phyloP scores from a whole-genome alignment of 2,797 vertebrate genomes.

The Aeoliscus strigatus region DNA sequence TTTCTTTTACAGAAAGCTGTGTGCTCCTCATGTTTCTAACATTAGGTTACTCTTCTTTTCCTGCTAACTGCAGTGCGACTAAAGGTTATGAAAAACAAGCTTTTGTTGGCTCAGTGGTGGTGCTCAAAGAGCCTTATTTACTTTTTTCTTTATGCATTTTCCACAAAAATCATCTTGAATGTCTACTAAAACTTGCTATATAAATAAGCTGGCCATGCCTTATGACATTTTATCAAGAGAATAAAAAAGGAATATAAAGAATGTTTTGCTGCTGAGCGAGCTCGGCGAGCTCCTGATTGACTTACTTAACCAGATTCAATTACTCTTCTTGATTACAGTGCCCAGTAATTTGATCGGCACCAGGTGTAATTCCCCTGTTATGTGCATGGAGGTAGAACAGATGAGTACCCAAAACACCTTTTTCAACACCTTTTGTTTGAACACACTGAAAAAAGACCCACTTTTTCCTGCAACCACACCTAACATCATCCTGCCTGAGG shows the following conservation, averaged over 20 bases:
- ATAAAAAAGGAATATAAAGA: not conserved
- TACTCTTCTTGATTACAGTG: slow-evolving; percentile 6
- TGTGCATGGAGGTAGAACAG: not conserved
- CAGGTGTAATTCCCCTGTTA: slow-evolving; percentile 13
- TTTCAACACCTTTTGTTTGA: slow-evolving; percentile 16
- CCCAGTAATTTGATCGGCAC: slow-evolving; percentile 9
- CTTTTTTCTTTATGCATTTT: too few species aligned
- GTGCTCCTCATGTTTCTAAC: not conserved
- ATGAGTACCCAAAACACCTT: slow-evolving; percentile 17
- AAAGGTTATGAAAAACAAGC: slow-evolving; percentile 20
- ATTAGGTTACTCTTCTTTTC: not conserved
- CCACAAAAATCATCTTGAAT: too few species aligned
- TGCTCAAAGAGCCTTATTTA: too few species aligned
- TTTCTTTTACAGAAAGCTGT: slow-evolving; percentile 22
- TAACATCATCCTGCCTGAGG: slow-evolving; percentile 10
- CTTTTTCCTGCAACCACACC: slow-evolving; percentile 20
- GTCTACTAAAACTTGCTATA: too few species aligned
- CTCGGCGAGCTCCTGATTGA: not conserved
- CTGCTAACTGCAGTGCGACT: not conserved
- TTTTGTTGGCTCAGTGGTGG: not conserved
- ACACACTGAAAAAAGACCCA: slow-evolving; percentile 9
- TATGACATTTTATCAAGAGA: too few species aligned
- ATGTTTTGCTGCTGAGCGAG: not conserved
- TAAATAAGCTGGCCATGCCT: too few species aligned
- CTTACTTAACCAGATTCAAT: slow-evolving; percentile 13